phyloP scores from a whole-genome alignment of 64 coral and sea anemone species.

The Pachyseris speciosa region DNA sequence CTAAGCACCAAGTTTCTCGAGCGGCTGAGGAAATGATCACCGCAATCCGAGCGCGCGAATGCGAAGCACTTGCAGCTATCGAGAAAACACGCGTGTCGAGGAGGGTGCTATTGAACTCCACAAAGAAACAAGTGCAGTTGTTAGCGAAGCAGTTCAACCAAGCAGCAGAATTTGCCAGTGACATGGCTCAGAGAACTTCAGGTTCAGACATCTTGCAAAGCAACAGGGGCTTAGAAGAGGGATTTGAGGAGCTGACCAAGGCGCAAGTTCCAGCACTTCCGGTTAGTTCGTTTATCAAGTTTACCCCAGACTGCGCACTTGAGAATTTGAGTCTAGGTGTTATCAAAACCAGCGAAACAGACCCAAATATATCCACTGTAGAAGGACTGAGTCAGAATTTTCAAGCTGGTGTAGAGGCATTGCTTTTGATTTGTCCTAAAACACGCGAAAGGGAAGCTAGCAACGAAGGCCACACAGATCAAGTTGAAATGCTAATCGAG shows the following conservation, averaged over 20 bases:
- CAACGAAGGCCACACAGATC: neutral
- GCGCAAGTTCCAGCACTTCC: neutral
- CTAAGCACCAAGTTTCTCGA: neutral
- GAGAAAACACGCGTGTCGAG: neutral
- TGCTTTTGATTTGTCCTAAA: neutral
- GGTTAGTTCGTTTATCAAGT: neutral
- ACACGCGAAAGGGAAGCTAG: neutral
- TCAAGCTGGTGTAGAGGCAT: neutral
- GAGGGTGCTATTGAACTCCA: neutral
- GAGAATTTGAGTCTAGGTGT: neutral
- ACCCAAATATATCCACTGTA: neutral
- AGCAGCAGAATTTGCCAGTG: neutral
- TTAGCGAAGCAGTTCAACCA: neutral
- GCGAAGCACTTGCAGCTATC: neutral
- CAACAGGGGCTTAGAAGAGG: neutral
- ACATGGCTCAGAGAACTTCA: neutral
- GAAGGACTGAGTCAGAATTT: neutral
- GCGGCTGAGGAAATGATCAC: neutral
- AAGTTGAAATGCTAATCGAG: neutral
- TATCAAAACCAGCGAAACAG: neutral
- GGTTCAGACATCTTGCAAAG: neutral
- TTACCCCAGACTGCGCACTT: neutral
- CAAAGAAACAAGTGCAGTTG: neutral
- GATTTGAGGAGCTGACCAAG: neutral
- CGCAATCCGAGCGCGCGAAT: neutral